phyloP scores from a whole-genome alignment of 1,140 invertebrate species.

The Caerostris extrusa region DNA sequence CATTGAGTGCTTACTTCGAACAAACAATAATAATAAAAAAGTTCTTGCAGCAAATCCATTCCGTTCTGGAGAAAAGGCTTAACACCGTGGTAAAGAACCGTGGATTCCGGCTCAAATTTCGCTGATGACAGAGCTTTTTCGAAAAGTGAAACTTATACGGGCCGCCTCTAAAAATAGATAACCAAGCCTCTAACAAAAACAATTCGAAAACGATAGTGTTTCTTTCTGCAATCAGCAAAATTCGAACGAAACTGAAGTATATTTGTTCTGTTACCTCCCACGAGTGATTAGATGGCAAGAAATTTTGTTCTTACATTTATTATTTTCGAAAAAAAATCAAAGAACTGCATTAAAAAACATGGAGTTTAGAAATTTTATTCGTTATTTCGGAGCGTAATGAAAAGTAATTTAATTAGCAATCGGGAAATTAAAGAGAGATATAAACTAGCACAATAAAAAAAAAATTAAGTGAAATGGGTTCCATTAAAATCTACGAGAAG shows the following conservation, averaged over 20 bases:
- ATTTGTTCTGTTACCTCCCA: not conserved
- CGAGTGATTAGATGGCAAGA: not conserved
- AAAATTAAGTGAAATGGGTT: not conserved
- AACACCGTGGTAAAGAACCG: not conserved
- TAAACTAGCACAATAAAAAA: not conserved
- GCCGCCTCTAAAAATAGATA: not conserved
- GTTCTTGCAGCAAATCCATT: not conserved
- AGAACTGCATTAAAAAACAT: not conserved
- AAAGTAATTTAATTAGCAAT: not conserved
- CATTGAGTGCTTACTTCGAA: not conserved
- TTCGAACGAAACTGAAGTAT: not conserved
- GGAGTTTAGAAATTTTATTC: not conserved
- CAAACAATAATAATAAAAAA: not conserved
- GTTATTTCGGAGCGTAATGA: not conserved
- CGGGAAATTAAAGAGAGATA: not conserved
- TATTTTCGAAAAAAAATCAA: not conserved
- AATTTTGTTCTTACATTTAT: not conserved
- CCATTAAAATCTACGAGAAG: not conserved
- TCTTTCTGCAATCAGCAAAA: constrained; percentile 37
- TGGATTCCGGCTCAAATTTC: constrained; percentile 9
- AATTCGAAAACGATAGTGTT: not conserved
- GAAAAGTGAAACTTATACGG: not conserved
- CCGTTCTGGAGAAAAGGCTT: not conserved
- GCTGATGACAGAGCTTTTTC: constrained; percentile 5
- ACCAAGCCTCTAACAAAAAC: not conserved